A percentile compares a stretch with the other conserved stretches of the same genome.
phyloP scores from a whole-genome alignment of 2,113 vertebrate species.

The Rhodinocichla rosea region DNA sequence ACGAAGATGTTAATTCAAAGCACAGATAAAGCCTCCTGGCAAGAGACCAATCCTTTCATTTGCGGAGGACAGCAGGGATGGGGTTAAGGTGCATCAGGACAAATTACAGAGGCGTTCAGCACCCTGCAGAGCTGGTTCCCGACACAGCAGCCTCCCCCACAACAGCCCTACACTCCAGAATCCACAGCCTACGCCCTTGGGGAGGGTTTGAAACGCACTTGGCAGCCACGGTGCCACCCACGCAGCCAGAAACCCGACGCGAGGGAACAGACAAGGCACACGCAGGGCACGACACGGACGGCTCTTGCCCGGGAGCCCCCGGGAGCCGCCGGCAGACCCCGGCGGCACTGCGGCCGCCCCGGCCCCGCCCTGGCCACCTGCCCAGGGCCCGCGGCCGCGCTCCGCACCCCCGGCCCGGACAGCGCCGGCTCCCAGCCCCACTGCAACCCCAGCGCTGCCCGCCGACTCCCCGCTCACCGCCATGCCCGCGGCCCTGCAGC shows the following conservation, averaged over 20 bases:
- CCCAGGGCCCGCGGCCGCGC: not conserved
- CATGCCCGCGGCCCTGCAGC: not conserved
- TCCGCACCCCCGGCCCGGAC: not conserved
- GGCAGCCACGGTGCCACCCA: not conserved
- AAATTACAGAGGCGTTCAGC: not conserved
- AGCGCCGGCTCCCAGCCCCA: too few relatives aligned
- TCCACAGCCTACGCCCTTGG: rapidly evolving
- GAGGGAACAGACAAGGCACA: not conserved
- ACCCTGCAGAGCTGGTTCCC: not conserved
- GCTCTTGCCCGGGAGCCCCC: not conserved
- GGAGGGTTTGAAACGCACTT: not conserved
- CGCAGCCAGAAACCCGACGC: not conserved
- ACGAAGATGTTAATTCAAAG: not conserved
- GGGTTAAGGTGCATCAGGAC: rapidly evolving
- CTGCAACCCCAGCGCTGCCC: not conserved
- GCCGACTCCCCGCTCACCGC: not conserved
- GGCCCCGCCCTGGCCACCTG: not conserved
- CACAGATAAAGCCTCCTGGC: not conserved
- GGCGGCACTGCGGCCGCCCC: not conserved
- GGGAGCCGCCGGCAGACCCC: too few relatives aligned
- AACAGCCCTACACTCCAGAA: rapidly evolving
- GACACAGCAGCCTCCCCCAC: not conserved
- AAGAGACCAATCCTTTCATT: too few relatives aligned
- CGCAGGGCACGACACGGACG: not conserved
- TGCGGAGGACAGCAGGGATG: rapidly evolving